Base-by-base conservation (phyloP, 2,888 invertebrate genomes). In the Oxyteleia sp. region DNA sequence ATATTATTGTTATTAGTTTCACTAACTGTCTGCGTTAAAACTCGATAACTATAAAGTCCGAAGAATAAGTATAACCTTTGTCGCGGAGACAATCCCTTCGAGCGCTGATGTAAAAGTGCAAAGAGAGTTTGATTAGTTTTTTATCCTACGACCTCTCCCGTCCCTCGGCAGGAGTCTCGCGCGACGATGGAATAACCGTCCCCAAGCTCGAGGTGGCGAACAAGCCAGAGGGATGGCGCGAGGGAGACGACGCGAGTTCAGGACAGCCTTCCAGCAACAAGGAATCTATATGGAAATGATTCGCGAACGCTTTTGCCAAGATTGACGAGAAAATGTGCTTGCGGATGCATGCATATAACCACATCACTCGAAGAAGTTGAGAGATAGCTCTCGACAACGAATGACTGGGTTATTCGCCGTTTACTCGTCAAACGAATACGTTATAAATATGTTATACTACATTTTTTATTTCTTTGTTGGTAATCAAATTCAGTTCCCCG, bases 211-310 rank as follows among this genome's bases (percentile, higher is more conserved):
- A 49, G 18, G 69, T 69, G 23, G 29, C 15, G 43, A 32, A 51
- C 35, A 20, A 66, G 38, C n/a, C 11, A 11, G 16, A 20, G 8
- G 16, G 55, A 49, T 20, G 43, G 47, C 38, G n/a, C 4, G 43
- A 72, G 32, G 41, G 74, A 78, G 61, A 47, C 15, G 53, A 15
- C 32, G 69, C 53, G 63, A 81, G 68, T 71, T 68, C 75, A 41
- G 20, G 68, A 75, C 51, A 57, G 79, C 80, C 66, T 82, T 74
- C 55, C 45, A 75, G 74, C 81, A 80, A 87, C 78, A 86, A 69
- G 84, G 82, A 88, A 91, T 90, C 87, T 90, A 87, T 88, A 90
- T 90, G 89, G 87, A 90, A 91, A 90, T 91, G 87, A 89, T 85
- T 86, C 86, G 86, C 68, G 75, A 86, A 79, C 78, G 79, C 79